Evolutionary conservation across 2,113 vertebrate species (phyloP).

Genomic region (Sula dactylatra): DNA sequence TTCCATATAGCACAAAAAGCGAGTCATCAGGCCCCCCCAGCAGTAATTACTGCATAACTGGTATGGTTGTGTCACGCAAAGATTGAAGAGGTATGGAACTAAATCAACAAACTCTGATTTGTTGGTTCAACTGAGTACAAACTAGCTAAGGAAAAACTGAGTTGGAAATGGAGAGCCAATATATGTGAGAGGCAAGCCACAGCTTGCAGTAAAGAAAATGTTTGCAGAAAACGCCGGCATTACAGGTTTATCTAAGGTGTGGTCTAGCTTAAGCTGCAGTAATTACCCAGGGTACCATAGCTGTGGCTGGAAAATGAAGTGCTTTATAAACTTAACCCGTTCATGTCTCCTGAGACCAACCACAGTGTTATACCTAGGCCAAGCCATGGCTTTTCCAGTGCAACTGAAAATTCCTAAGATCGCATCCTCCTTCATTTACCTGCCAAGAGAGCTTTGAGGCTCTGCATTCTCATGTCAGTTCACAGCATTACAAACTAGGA

Average conservation of each 20-base stretch:
- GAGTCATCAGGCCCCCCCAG: background rate
- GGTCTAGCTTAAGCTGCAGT: slow-evolving; percentile 87
- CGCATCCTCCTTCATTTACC: background rate
- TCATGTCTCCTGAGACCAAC: slow-evolving; percentile 35
- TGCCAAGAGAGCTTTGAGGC: background rate
- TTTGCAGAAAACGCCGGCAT: slow-evolving; percentile 89
- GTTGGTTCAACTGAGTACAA: slow-evolving; percentile 78
- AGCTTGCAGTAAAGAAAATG: slow-evolving; percentile 88
- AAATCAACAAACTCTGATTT: slow-evolving; percentile 79
- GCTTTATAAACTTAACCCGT: slow-evolving; percentile 74
- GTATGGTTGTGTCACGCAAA: slow-evolving; percentile 62
- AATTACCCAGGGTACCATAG: slow-evolving; percentile 84
- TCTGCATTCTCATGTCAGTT: background rate
- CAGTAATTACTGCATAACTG: slow-evolving; percentile 26
- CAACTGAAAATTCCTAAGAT: background rate
- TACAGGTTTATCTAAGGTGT: slow-evolving; percentile 98
- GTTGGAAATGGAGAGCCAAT: slow-evolving; percentile 76
- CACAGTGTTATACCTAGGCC: background rate
- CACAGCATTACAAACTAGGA: background rate
- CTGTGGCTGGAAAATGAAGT: slow-evolving; percentile 74
- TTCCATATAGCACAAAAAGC: slow-evolving; percentile 31
- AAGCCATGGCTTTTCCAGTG: background rate
- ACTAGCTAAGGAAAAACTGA: slow-evolving; percentile 75
- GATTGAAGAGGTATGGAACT: slow-evolving; percentile 60
- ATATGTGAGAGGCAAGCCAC: slow-evolving; percentile 83